phyloP scores from a whole-genome alignment of 1,140 invertebrate genomes.

The Oedothorax gibbosus region DNA sequence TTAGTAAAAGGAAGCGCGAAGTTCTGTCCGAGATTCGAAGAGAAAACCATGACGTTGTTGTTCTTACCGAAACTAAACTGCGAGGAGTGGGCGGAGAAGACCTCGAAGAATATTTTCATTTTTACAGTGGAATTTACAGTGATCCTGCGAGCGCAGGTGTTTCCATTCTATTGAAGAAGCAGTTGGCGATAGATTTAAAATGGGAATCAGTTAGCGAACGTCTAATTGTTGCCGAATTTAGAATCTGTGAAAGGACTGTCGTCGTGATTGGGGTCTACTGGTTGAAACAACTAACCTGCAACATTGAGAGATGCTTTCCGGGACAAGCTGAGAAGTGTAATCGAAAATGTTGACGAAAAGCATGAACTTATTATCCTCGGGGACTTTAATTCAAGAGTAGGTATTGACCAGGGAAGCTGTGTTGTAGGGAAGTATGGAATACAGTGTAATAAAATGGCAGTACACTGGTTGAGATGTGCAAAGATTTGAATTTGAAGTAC shows the following conservation, averaged over 20 bases:
- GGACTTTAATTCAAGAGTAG: constrained; percentile 26
- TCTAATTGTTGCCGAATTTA: neutral
- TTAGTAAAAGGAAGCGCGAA: constrained; percentile 7
- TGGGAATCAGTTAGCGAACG: constrained; percentile 28
- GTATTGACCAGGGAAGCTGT: neutral
- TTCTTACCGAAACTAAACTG: constrained; percentile 37
- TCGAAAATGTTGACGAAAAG: constrained; percentile 5
- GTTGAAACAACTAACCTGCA: neutral
- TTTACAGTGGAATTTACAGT: constrained; percentile 21
- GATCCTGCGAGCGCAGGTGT: constrained; percentile 17
- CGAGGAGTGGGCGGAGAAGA: constrained; percentile 10
- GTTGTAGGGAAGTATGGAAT: constrained; percentile 20
- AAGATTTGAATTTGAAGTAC: constrained; percentile 10
- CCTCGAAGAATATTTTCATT: constrained; percentile 1
- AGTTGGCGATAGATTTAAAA: neutral
- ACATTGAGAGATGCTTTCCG: neutral
- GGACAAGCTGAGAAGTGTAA: neutral
- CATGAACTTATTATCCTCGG: constrained; percentile 25
- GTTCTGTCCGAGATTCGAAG: constrained; percentile 21
- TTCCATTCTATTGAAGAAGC: constrained; percentile 1
- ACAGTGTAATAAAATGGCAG: constrained; percentile 6
- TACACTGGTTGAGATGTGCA: constrained; percentile 5
- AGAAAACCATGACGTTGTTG: constrained; percentile 38
- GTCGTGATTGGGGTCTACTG: constrained; percentile 17
- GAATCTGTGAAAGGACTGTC: neutral